Evolutionary conservation across 2,888 invertebrate species (phyloP).

Genomic region (Sarcophaga subvicina): DNA sequence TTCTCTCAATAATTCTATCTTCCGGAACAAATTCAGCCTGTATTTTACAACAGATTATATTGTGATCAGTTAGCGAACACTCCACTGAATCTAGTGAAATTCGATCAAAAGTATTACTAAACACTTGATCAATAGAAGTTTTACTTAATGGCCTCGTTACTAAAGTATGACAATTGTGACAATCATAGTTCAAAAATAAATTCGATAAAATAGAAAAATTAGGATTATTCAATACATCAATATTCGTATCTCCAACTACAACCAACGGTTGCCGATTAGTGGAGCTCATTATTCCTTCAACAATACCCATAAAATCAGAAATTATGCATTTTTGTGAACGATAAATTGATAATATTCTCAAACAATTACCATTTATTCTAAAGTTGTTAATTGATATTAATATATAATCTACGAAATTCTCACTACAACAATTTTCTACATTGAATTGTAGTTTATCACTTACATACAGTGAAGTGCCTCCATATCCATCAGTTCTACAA

Average conservation of each 20-base stretch:
- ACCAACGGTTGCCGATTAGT: neutral
- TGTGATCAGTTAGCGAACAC: conserved; percentile 18
- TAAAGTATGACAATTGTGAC: too few species aligned
- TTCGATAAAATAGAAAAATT: neutral
- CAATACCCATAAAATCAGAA: neutral
- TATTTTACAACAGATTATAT: conserved; percentile 16
- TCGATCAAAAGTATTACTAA: conserved; percentile 14
- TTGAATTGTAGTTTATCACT: neutral
- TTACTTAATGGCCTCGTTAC: conserved; percentile 14
- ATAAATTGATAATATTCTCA: neutral
- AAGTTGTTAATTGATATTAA: neutral
- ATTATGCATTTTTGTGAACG: neutral
- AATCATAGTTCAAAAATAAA: neutral
- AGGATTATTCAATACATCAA: neutral
- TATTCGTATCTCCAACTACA: neutral
- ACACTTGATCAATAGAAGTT: conserved; percentile 33
- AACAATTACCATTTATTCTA: neutral
- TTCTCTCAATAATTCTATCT: too few species aligned
- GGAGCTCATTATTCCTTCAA: neutral
- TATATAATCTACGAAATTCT: neutral
- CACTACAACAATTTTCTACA: neutral
- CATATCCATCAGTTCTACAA: conserved; percentile 10
- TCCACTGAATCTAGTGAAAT: conserved; percentile 13
- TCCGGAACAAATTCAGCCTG: neutral
- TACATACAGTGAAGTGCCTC: neutral